Base-by-base conservation (phyloP, 2,113 vertebrate species). In the Chaenocephalus aceratus region DNA sequence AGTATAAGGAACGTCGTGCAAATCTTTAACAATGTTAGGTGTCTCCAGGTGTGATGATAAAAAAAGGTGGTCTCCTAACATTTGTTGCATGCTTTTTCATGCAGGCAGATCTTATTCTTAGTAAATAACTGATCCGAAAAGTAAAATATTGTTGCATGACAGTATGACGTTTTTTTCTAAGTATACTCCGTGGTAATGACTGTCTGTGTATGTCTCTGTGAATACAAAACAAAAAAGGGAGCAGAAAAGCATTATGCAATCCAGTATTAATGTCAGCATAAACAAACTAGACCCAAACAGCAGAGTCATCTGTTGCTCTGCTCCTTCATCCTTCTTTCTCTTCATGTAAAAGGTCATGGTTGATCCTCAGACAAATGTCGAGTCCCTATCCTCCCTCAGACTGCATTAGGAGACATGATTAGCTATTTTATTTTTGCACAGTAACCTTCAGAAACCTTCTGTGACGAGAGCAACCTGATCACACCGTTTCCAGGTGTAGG, bases 301-400 rank as follows among this genome's bases (percentile, higher is more conserved):
- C 72, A 68, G 76, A 89, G 52, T 81, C 78, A 80, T 71, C 62
- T 11, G n/a, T 66, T 44, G 75, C 12, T 60, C 62, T 49, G 57
- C 68, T 58, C 62, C 36, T 83, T 83, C 80, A 81, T 30, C 80
- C 74, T 68, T 64, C 45, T 53, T 1, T 46, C 65, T 69, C 85
- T 84, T 88, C 73, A 87, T 80, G 63, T 85, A 48, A 84, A 91
- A 85, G 72, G 83, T 87, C 81, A 86, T 3, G 2, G 73, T 84
- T 89, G 82, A 86, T 87, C 69, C 30, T 83, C 69, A 73, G 68
- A 63, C 36, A 30, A 30, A 30, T 30, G 30, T 52, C 30, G 0
- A 34, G 34, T 14, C 77, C 45, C 68, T 48, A 6, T 67, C 62
- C 70, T 70, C 56, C 52, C 72, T 57, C n/a, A 49, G 8, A 4